Base-by-base conservation (phyloP, 2,113 vertebrate species). In the Chaenocephalus aceratus region DNA sequence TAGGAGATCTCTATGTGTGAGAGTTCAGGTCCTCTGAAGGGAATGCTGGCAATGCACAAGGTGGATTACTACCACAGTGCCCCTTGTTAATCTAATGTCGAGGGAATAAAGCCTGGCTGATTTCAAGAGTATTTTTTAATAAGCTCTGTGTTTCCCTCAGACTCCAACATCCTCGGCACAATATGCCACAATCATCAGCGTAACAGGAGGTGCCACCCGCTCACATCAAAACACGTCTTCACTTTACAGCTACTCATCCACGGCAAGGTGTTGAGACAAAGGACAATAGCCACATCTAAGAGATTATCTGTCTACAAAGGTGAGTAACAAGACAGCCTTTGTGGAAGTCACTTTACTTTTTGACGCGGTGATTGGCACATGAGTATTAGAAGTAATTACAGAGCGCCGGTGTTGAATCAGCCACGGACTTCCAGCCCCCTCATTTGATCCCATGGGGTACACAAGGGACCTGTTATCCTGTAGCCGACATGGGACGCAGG, bases 51-150 rank as follows among this genome's bases (percentile, higher is more conserved):
- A 61, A 61, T 77, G 84, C 72, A 75, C 49, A 85, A 66, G 34
- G 9, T 80, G 81, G 83, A 88, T 89, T 91, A 86, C 87, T 80
- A 82, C 18, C 16, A 62, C 48, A 72, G 59, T 60, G 69, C 77
- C 86, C 60, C 44, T 9, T 72, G 85, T 85, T 81, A 79, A 66
- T 49, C 77, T 72, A 76, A 65, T 84, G 73, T 82, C 21, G 57
- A 87, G 85, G 89, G 90, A 94, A 93, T 70, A 84, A 75, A 85
- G 71, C 48, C 41, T 48, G 60, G 21, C 83, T 79, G 60, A 84
- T 91, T 91, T 89, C 75, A 57, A 63, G 74, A 78, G 80, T 18
- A 62, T 79, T 71, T 88, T 93, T 94, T 94, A 93, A 93, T 94
- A 15, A 71, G 63, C 87, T 75, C 84, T 60, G 41, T 70, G 62